phyloP scores from a whole-genome alignment of 2,888 invertebrate genomes.

The Thymelicus acteon region DNA sequence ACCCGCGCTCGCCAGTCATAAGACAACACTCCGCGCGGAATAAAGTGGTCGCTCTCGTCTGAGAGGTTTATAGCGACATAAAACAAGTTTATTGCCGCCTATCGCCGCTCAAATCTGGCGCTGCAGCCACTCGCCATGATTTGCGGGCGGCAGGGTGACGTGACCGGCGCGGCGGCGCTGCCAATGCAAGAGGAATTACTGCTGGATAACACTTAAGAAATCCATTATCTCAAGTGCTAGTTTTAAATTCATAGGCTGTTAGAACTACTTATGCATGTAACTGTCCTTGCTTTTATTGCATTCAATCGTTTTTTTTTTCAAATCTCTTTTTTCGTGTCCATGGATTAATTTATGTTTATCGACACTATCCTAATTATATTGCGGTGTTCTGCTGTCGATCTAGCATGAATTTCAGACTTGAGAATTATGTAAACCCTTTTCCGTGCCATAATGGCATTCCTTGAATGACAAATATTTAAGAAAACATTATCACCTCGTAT shows the following conservation, averaged over 20 bases:
- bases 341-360: too few species aligned
- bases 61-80: slow-evolving; percentile 55
- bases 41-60: slow-evolving; percentile 13
- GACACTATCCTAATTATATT: too few species aligned
- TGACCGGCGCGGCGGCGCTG: background rate
- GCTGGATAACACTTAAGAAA: background rate
- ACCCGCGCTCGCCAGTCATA: background rate
- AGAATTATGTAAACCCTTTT: too few species aligned
- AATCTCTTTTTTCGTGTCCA: too few species aligned
- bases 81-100: slow-evolving; percentile 57
- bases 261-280: background rate
- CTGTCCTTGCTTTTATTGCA: too few species aligned
- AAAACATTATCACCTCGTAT: too few species aligned
- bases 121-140: slow-evolving; percentile 29
- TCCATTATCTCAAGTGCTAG: too few species aligned
- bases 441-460: too few species aligned
- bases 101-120: slow-evolving; percentile 45
- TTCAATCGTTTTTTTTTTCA: too few species aligned
- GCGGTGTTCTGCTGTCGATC: too few species aligned
- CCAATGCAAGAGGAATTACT: slow-evolving; percentile 3
- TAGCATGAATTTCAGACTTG: too few species aligned
- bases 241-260: background rate
- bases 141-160: slow-evolving; percentile 4
- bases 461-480: too few species aligned
- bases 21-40: slow-evolving; percentile 15